Conservation (phyloP, 2,888 invertebrate genomes). For the Coelinius sp. region DNA sequence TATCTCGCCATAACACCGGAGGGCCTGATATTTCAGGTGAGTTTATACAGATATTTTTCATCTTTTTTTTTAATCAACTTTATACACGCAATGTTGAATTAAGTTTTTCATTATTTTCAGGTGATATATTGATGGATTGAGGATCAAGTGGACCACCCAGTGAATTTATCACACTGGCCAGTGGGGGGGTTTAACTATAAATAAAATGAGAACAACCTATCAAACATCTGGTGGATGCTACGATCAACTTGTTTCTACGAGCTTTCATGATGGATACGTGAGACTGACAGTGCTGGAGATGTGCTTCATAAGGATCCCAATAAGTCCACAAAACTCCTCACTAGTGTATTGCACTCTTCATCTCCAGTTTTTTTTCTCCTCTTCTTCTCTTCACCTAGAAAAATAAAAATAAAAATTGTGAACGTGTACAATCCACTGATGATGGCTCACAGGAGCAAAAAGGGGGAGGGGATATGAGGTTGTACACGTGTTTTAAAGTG, state of each 20-base stretch:
- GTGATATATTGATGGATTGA: constrained; percentile 15
- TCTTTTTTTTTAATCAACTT: constrained; percentile 1
- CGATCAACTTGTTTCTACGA: constrained; percentile 22
- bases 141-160: constrained; percentile 21
- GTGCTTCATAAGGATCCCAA: constrained; percentile 25
- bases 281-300: constrained; percentile 26
- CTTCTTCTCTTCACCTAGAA: background rate
- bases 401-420: constrained; percentile 22
- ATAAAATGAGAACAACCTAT: constrained; percentile 15
- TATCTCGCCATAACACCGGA: constrained; percentile 9
- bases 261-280: constrained; percentile 31
- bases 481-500: constrained; percentile 56
- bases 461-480: constrained; percentile 44
- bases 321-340: constrained; percentile 13
- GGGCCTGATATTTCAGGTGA: background rate
- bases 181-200: background rate
- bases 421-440: background rate
- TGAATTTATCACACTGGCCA: constrained; percentile 16
- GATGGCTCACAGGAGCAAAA: background rate
- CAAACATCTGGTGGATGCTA: constrained; percentile 23
- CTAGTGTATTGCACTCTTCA: background rate
- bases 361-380: background rate
- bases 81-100: constrained; percentile 8
- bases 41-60: background rate
- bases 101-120: constrained; percentile 12